Percentiles rank a stretch among this genome's conserved stretches.
Conservation (phyloP, 1,140 invertebrate genomes). For the silkworm (Bombyx mori) region ASM3026992v2 NC_085131.1:13178501-13179000, state of each 20-base stretch:
- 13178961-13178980: constrained; percentile 18
- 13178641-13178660: constrained; percentile 50
- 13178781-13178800: too few species aligned
- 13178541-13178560: constrained; percentile 55
- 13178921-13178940: constrained; percentile 11
- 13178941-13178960: constrained; percentile 15
- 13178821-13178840: background rate
- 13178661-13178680: constrained; percentile 18
- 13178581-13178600: constrained; percentile 62
- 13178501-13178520: background rate
- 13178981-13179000: constrained; percentile 30
- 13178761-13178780: too few species aligned
- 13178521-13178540: constrained; percentile 57
- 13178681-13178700: too few species aligned
- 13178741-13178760: too few species aligned
- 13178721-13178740: too few species aligned
- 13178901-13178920: constrained; percentile 3
- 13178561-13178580: constrained; percentile 59
- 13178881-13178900: constrained; percentile 6
- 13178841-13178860: too few species aligned
- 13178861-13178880: too few species aligned
- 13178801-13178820: background rate
- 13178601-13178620: constrained; percentile 51
- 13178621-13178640: constrained; percentile 25
- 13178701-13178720: too few species aligned